Base-by-base conservation (phyloP, 2,113 vertebrate species). In the Dipodomys spectabilis region DNA sequence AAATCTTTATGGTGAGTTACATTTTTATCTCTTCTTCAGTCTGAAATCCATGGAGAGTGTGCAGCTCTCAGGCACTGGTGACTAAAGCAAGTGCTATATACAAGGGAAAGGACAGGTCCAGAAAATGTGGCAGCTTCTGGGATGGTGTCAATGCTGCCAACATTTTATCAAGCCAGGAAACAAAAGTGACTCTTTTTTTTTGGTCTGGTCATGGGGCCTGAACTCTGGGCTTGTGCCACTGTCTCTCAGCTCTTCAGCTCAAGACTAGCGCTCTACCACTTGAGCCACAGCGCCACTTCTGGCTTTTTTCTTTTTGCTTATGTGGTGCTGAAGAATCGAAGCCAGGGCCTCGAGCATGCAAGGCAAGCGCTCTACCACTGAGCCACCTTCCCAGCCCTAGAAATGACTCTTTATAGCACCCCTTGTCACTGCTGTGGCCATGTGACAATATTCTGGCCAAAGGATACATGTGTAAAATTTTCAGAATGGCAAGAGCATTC, bases 111-210 rank as follows among this genome's bases (percentile, higher is more conserved):
- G 30, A 44, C 12, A 53, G 67, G 5, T 49, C 1, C 15, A 32
- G 57, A 35, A 64, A 86, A 53, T 32, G 7, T 62, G 32, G 23
- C 23, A 23, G 7, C 20, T 49, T 88, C 35, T 49, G 27, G 15
- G 77, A 19, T 2, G 49, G 6, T 80, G 39, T 68, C 35, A 30
- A 62, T 53, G 32, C 20, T n/a, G 11, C 74, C 53, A 81, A 64
- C 94, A 39, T 16, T 81, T 83, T 78, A 57, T 53, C 45, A 82
- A 68, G 85, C 32, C 44, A 89, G 84, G 88, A 84, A 91, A 64
- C 62, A 44, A 74, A 82, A 94, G 39, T 6, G 23, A 1, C 27
- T 18, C 90, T 86, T 85, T 64, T 39, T 39, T 39, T 39, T 39
- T 39, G 39, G 39, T 39, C 39, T 1, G 39, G 39, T 39, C 39